Evolutionary conservation across 1,140 invertebrate species (phyloP).

Genomic region (Anoplolepis gracilipes): DNA sequence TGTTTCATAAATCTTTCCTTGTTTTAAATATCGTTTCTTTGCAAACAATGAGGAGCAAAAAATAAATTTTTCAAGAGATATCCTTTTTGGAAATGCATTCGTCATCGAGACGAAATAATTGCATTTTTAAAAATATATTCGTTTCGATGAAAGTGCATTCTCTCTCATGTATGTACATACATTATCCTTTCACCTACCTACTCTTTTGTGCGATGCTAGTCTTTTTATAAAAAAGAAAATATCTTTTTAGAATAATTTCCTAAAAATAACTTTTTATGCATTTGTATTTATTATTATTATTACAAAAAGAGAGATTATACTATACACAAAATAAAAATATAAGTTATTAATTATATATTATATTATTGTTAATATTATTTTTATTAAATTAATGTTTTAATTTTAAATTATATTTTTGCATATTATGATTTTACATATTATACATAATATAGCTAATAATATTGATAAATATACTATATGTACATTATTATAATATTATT

Average conservation of each 20-base stretch:
- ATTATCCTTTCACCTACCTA: background rate
- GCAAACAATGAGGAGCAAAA: background rate
- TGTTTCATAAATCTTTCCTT: background rate
- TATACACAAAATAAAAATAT: too few relatives aligned
- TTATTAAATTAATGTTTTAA: too few relatives aligned
- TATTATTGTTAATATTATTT: too few relatives aligned
- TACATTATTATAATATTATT: too few relatives aligned
- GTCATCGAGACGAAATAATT: background rate
- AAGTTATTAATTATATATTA: too few relatives aligned
- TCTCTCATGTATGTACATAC: background rate
- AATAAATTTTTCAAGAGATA: background rate
- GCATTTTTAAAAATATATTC: background rate
- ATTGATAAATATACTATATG: too few relatives aligned
- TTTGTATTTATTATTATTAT: background rate
- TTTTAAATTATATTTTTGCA: too few relatives aligned
- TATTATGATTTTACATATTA: too few relatives aligned
- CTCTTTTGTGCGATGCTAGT: too few relatives aligned
- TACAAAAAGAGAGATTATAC: too few relatives aligned
- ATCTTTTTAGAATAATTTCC: background rate
- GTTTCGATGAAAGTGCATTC: background rate
- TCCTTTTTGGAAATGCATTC: background rate
- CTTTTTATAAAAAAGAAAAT: background rate
- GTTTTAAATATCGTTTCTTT: background rate
- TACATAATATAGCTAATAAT: too few relatives aligned
- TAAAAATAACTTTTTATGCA: background rate